A percentile compares a stretch with the other conserved stretches of the same genome.
Conservation (phyloP, 1,140 invertebrate species). For the Papilio polyxenes region DNA sequence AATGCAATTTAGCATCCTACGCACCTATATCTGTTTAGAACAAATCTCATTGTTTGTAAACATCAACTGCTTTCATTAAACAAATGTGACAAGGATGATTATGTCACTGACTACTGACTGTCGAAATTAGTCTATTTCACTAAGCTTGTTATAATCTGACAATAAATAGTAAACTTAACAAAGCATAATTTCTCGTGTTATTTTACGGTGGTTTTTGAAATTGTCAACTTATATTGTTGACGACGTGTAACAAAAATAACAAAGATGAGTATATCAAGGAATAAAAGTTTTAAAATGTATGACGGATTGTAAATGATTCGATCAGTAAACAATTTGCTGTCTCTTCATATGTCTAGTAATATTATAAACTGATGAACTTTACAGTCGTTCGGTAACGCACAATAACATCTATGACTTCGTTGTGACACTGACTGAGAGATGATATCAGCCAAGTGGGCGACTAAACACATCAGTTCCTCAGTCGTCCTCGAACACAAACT, state of each 20-base stretch:
- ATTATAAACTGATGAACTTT: background rate
- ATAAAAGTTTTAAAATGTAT: too few relatives aligned
- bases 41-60: background rate
- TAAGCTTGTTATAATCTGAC: too few relatives aligned
- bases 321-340: background rate
- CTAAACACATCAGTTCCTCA: conserved; percentile 17
- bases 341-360: background rate
- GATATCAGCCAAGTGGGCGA: conserved; percentile 59
- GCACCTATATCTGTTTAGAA: background rate
- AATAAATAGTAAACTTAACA: too few relatives aligned
- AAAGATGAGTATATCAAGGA: background rate
- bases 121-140: background rate
- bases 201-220: background rate
- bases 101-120: background rate
- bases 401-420: background rate
- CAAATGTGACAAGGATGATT: conserved; percentile 10
- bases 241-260: background rate
- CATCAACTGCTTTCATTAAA: background rate
- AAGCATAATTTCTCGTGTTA: too few relatives aligned
- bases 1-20: conserved; percentile 2
- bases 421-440: conserved; percentile 46
- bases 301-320: too few relatives aligned
- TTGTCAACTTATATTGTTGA: background rate
- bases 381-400: background rate
- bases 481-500: background rate